phyloP scores from a whole-genome alignment of 1,140 invertebrate species.

The Brachionus angularis region DNA sequence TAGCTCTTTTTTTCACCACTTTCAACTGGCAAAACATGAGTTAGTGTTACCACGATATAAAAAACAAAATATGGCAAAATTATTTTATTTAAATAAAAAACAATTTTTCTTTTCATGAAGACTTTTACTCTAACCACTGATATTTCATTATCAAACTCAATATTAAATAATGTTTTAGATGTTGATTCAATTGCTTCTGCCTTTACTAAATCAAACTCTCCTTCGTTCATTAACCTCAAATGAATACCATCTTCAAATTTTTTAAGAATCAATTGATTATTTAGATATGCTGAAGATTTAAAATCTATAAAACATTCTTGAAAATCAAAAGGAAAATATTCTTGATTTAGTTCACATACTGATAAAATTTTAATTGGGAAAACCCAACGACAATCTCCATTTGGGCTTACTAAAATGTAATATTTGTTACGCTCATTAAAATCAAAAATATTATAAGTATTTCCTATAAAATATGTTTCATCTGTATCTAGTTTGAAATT shows the following conservation, averaged over 20 bases:
- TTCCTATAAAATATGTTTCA: background rate
- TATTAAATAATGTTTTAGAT: background rate
- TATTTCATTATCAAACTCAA: background rate
- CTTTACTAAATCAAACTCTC: conserved; percentile 11
- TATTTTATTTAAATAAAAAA: conserved; percentile 30
- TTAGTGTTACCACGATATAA: conserved; percentile 8
- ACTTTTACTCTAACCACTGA: background rate
- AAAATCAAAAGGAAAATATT: conserved; percentile 29
- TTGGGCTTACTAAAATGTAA: background rate
- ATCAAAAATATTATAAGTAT: conserved; percentile 10
- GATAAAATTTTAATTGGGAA: conserved; percentile 34
- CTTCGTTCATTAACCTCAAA: conserved; percentile 17
- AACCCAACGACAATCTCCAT: conserved; percentile 32
- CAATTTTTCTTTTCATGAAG: conserved; percentile 29
- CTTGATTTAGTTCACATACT: conserved; percentile 18
- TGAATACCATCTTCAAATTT: background rate
- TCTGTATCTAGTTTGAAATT: conserved; percentile 26
- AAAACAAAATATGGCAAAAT: conserved; percentile 36
- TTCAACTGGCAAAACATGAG: conserved; percentile 20
- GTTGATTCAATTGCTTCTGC: background rate
- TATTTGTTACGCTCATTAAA: conserved; percentile 26
- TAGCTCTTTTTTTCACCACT: conserved; percentile 43
- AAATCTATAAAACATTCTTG: conserved; percentile 37
- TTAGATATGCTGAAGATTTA: conserved; percentile 11
- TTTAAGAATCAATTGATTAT: background rate